These are phyloP conservation scores for Exaiptasia diaphana DNA, from an alignment of 64 coral and sea anemone species.

Conservation along the genomic window DNA sequence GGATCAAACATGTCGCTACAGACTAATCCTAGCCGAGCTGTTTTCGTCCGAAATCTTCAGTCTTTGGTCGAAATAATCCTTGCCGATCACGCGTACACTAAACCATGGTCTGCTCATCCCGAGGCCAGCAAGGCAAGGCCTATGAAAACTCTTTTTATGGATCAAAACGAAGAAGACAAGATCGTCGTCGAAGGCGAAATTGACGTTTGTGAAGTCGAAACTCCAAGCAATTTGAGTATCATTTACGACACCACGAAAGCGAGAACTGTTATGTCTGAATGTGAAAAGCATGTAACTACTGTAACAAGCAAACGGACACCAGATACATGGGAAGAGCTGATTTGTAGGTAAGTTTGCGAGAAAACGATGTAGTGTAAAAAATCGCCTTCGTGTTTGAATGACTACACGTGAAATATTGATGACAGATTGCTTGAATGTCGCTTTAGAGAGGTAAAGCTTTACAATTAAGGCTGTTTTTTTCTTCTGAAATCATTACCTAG, in stretches of 20 bases:
- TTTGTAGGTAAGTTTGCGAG: slow-evolving; percentile 69
- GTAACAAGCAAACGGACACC: slow-evolving; percentile 91
- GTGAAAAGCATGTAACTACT: slow-evolving; percentile 89
- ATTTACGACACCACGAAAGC: slow-evolving; percentile 89
- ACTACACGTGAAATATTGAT: too few relatives aligned
- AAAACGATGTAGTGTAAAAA: background rate
- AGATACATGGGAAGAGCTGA: slow-evolving; percentile 98
- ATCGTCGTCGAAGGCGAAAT: slow-evolving; percentile 36
- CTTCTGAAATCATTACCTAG: too few relatives aligned
- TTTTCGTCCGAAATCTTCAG: slow-evolving; percentile 70
- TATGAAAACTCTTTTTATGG: slow-evolving; percentile 79
- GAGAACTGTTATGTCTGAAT: slow-evolving; percentile 88
- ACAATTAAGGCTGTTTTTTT: too few relatives aligned
- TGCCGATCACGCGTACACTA: slow-evolving; percentile 85
- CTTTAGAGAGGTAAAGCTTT: too few relatives aligned
- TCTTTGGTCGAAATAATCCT: slow-evolving; percentile 79
- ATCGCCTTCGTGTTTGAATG: too few relatives aligned
- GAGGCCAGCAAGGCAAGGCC: slow-evolving; percentile 83
- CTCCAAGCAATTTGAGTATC: slow-evolving; percentile 39
- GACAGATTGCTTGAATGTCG: too few relatives aligned
- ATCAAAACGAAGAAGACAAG: slow-evolving; percentile 23
- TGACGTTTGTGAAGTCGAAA: slow-evolving; percentile 65
- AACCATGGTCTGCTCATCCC: slow-evolving; percentile 94
- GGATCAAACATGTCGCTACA: too few relatives aligned
- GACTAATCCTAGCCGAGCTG: slow-evolving; percentile 24